Evolutionary conservation across 2,888 invertebrate species (phyloP).

Genomic region (Phyllotreta striolata): DNA sequence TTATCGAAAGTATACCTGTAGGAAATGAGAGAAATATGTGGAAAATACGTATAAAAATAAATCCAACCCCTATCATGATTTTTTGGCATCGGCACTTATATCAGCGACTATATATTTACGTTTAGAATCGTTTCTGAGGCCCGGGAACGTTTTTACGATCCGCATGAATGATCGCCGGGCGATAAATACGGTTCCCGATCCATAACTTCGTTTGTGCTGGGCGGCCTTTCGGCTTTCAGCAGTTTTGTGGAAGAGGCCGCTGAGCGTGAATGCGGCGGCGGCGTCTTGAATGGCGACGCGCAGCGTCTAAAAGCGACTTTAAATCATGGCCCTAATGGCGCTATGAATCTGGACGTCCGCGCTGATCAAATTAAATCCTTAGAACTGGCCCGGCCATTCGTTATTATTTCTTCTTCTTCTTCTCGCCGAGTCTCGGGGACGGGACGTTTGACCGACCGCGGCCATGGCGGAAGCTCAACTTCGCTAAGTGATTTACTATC

Average conservation of each 20-base stretch:
- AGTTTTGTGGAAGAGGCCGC: slow-evolving; percentile 36
- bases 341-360: slow-evolving; percentile 64
- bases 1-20: too few species aligned
- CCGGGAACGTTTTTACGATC: slow-evolving; percentile 35
- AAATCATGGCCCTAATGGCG: slow-evolving; percentile 63
- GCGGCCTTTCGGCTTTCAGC: slow-evolving; percentile 40
- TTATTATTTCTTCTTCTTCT: slow-evolving; percentile 49
- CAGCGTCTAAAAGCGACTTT: slow-evolving; percentile 60
- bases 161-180: slow-evolving; percentile 39
- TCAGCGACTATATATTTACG: slow-evolving; percentile 26
- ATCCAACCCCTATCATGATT: slow-evolving; percentile 13
- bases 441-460: slow-evolving; percentile 54
- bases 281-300: slow-evolving; percentile 51
- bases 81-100: slow-evolving; percentile 16
- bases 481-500: slow-evolving; percentile 48
- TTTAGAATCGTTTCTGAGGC: slow-evolving; percentile 22
- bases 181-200: slow-evolving; percentile 39
- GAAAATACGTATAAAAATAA: slow-evolving; percentile 12
- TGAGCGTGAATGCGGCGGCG: slow-evolving; percentile 43
- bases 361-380: slow-evolving; percentile 64
- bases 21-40: too few species aligned
- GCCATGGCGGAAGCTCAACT: slow-evolving; percentile 49
- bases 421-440: neutral
- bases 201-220: slow-evolving; percentile 42
- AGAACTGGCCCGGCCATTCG: slow-evolving; percentile 57